Base-by-base conservation (phyloP, 2,113 vertebrate species). In the Ornithorhynchus anatinus region DNA sequence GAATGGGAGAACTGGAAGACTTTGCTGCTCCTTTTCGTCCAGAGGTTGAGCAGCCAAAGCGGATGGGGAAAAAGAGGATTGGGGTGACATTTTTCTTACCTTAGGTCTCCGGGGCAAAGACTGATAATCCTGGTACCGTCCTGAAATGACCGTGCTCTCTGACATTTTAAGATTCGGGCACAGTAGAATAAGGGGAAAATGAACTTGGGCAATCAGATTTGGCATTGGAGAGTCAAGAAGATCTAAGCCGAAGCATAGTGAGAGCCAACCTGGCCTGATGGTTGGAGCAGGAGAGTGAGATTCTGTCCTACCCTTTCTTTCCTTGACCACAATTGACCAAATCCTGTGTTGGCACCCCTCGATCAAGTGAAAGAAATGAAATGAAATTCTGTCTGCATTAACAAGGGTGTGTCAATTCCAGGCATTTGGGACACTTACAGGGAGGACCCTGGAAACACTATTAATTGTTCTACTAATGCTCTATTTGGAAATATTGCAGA, bases 281-380 rank as follows among this genome's bases (percentile, higher is more conserved):
- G 31, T 50, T 67, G 40, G 52, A 45, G 60, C 66, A 77, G 57
- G 40, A 66, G 29, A 81, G 25, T 71, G 63, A 82, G 51, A 69
- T 52, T 47, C 43, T 19, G 22, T 60, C 35, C 25, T 66, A 50
- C 50, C 19, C 53, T 12, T 57, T 63, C 31, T 63, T 38, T 69
- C 16, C 10, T 52, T 47, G 62, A 35, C 56, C 43, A 40, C 5
- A 42, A 59, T 73, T 74, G 29, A 32, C 62, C 20, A 74, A n/a
- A 14, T 65, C 20, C 36, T 27, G 22, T 54, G 61, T 10, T 19
- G 52, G n/a, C 59, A 17, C 44, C 44, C 44, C 44, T 77, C 67
- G 64, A 25, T 60, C 13, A 63, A 16, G 38, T 57, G 60, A 59
- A 16, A 64, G 45, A 48, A 78, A 10, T 63, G 43, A 66, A 70